Percentiles rank a stretch among this genome's conserved stretches.
Evolutionary conservation across 64 coral and sea anemone genomes (phyloP).

Genomic region (Stylophora pistillata): DNA sequence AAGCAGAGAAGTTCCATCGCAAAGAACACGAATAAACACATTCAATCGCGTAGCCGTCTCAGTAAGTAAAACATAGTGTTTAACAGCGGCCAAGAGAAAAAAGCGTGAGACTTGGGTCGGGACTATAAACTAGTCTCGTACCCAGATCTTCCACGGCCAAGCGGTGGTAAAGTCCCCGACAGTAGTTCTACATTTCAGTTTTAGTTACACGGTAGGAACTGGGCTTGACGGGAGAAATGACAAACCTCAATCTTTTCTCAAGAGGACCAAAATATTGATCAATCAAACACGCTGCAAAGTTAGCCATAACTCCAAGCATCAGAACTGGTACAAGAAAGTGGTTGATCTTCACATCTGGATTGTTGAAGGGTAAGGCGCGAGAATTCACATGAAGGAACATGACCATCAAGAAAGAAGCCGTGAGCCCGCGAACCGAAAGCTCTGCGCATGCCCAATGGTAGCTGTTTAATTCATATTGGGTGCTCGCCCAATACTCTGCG

Average conservation of each 20-base stretch:
- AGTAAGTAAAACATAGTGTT: too few species aligned
- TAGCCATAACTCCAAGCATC: conserved; percentile 60
- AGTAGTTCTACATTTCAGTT: too few species aligned
- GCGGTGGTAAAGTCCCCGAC: too few species aligned
- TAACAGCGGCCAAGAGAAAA: too few species aligned
- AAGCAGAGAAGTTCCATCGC: neutral
- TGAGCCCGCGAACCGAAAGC: conserved; percentile 38
- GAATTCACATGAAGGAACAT: conserved; percentile 49
- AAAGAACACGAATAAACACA: neutral
- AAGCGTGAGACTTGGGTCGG: too few species aligned
- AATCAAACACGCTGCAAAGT: conserved; percentile 38
- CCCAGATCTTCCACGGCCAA: too few species aligned
- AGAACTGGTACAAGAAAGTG: conserved; percentile 56
- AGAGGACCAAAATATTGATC: conserved; percentile 61
- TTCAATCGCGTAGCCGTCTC: too few species aligned
- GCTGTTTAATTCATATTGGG: neutral
- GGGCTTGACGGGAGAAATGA: neutral
- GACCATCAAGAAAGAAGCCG: conserved; percentile 57
- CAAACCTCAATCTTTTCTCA: conserved; percentile 38
- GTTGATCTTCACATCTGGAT: conserved; percentile 54
- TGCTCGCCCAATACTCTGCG: conserved; percentile 25
- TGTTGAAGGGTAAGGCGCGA: conserved; percentile 11
- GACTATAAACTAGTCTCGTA: too few species aligned
- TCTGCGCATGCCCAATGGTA: conserved; percentile 58
- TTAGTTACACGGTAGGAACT: too few species aligned